Evolutionary conservation across 2,888 invertebrate genomes (phyloP).

Genomic region (Thumatha senex): DNA sequence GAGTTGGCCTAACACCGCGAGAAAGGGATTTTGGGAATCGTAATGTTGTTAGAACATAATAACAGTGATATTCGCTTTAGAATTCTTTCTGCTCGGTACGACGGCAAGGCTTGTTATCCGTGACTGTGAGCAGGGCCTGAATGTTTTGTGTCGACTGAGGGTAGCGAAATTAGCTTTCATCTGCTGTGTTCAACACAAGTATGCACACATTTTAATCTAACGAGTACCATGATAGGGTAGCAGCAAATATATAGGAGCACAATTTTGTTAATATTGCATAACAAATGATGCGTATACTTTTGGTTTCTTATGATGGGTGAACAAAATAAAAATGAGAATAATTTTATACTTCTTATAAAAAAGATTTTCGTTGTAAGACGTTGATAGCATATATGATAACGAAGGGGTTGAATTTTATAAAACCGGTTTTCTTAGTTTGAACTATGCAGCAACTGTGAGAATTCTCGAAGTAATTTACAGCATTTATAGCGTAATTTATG

Average conservation of each 20-base stretch:
- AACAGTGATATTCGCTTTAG: conserved; percentile 74
- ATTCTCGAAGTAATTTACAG: conserved; percentile 43
- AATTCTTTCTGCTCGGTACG: conserved; percentile 52
- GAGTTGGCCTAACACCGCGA: conserved; percentile 60
- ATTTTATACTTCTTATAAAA: conserved; percentile 28
- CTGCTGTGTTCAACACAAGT: conserved; percentile 17
- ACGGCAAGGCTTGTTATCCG: conserved; percentile 23
- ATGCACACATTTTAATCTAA: conserved; percentile 36
- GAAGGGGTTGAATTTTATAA: too few species aligned
- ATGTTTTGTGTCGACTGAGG: conserved; percentile 34
- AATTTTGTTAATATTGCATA: conserved; percentile 24
- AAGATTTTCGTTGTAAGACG: conserved; percentile 26
- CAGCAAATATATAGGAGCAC: conserved; percentile 13
- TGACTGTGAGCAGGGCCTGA: conserved; percentile 14
- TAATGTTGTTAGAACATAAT: conserved; percentile 62
- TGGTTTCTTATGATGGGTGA: conserved; percentile 7
- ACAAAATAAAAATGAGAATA: conserved; percentile 26
- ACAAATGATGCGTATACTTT: conserved; percentile 19
- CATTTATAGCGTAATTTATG: conserved; percentile 37
- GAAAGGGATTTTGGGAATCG: conserved; percentile 62
- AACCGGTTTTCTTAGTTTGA: conserved; percentile 18
- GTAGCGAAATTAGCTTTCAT: conserved; percentile 36
- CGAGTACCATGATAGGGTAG: conserved; percentile 19
- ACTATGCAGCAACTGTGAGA: conserved; percentile 35
- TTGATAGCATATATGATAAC: too few species aligned